Evolutionary conservation across 2,797 vertebrate species (phyloP), one percentile per base, ranked within the genome.

Genomic region (Spheniscus humboldti): DNA sequence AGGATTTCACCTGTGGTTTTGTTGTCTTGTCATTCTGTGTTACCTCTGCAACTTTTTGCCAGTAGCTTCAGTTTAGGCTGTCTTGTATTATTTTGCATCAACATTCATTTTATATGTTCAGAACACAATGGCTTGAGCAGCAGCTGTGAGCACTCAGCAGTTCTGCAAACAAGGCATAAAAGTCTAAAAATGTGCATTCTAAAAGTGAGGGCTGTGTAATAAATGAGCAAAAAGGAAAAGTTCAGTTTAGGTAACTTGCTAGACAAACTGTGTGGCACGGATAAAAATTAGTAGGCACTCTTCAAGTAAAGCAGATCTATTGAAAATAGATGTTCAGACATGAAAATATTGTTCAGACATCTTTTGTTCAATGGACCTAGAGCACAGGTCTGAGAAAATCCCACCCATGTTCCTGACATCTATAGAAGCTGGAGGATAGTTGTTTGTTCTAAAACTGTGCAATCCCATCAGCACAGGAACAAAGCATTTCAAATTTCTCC

Each of bases 121-220:
- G 45, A 94, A 83, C 71, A 87, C 85, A 95, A 73, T 63, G 68
- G 52, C 31, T 91, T 8, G 0, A 92, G 82, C 71, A 92, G 68
- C 88, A 95, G 93, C 88, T 95, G 85, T 74, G 39, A 91, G 57
- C 78, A 73, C 89, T 94, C 68, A 79, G 56, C 72, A 80, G 39
- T 88, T 95, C 52, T 91, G 72, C 64, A 88, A 63, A 63, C 11
- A 82, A 90, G 35, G 53, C 87, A 92, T 45, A 31, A 53, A 86
- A 83, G 22, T 86, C 37, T 94, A 83, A 93, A 94, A 82, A 82
- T 71, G 35, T 79, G 5, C 68, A 28, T 86, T 95, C 69, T 92
- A 67, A 85, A 93, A 62, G 50, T 47, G 75, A 92, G 17, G 24
- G 3, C 27, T 85, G 10, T 53, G 41, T 64, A 91, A 82, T 83